Evolutionary conservation across 2,888 invertebrate genomes (phyloP), one percentile per base, ranked within the genome.

Genomic region (Cheilosia impressa): DNA sequence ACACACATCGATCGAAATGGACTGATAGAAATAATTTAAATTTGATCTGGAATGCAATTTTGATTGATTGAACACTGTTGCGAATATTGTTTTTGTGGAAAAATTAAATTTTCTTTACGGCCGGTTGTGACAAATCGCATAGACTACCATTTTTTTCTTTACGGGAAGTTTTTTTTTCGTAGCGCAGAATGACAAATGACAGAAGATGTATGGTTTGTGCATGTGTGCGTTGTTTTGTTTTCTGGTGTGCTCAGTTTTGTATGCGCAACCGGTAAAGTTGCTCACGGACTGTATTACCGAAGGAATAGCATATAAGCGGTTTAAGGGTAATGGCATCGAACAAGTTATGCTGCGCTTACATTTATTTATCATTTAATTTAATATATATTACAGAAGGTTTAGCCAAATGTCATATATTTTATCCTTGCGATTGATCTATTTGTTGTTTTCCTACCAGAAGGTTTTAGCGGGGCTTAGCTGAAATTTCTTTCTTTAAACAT

Each of bases 121-220:
- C 88, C 88, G 88, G 88, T 79, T 65, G 60, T 55, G 75, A 82
- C 72, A 88, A 87, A 69, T 82, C 66, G 53, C 77, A 69, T 41
- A 76, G 82, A 71, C 87, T 87, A 85, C 87, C 87, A 87, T 87
- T 82, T 87, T 83, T 85, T 79, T 82, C 65, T 55, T 79, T 31
- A 31, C 62, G 66, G 69, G 60, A 60, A 1, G 19, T 77, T 55
- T 58, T 47, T 75, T 68, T 68, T 55, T 60, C 55, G 57, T 72
- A 72, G 80, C 47, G 60, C 69, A 78, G 84, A 79, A 77, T 84
- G 81, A 73, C 73, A 82, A 77, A 78, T 80, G 81, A 78, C 81
- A 81, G 79, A 24, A 60, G 75, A 76, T 60, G 50, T 72, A 9
- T 34, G 7, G 10, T 47, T 24, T 62, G 31, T 31, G 15, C 15